phyloP scores from a whole-genome alignment of 2,888 invertebrate genomes.

The Polymixis flavicincta region DNA sequence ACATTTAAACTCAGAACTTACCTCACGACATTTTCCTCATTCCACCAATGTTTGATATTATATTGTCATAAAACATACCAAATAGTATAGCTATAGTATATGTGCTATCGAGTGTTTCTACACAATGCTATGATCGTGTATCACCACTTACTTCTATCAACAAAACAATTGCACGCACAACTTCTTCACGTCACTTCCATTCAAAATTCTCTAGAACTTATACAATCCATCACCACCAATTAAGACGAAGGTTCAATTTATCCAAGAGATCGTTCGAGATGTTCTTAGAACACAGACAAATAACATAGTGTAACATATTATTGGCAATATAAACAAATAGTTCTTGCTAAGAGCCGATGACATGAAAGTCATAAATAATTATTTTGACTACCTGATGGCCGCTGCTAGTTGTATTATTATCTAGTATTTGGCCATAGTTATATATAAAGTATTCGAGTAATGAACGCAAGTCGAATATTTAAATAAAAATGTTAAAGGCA shows the following conservation, averaged over 20 bases:
- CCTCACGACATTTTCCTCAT: too few species aligned
- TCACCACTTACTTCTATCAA: not conserved
- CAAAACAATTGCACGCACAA: not conserved
- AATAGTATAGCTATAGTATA: not conserved
- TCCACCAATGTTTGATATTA: not conserved
- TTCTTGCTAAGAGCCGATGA: conserved; percentile 47
- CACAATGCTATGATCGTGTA: not conserved
- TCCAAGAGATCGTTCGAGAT: not conserved
- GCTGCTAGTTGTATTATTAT: conserved; percentile 4
- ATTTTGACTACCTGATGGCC: conserved; percentile 19
- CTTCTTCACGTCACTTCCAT: not conserved
- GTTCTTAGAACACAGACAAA: conserved; percentile 33
- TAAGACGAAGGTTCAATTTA: conserved; percentile 27
- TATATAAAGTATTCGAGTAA: not conserved
- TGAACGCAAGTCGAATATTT: not conserved
- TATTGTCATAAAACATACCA: not conserved
- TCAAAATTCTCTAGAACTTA: conserved; percentile 4
- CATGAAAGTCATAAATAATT: conserved; percentile 48
- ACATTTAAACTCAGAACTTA: too few species aligned
- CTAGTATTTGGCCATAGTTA: conserved; percentile 19
- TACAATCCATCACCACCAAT: conserved; percentile 22
- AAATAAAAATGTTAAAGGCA: not conserved
- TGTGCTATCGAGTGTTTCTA: not conserved
- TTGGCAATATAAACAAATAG: conserved; percentile 44
- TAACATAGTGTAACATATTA: conserved; percentile 23